Evolutionary conservation across 2,797 vertebrate genomes (phyloP).

Genomic region (Macrochelys suwanniensis): DNA sequence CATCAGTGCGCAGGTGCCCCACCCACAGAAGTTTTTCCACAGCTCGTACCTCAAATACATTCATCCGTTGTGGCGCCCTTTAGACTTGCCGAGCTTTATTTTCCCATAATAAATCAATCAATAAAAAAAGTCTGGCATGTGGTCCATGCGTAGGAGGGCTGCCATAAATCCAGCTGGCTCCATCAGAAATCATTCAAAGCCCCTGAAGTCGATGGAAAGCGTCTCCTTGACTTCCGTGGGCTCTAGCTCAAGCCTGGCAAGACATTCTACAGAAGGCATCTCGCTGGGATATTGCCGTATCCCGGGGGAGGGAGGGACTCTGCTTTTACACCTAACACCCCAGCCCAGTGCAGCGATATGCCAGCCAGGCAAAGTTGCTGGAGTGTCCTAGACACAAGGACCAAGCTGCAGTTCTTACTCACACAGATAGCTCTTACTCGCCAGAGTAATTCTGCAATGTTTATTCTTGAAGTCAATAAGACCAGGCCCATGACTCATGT

Average conservation of each 20-base stretch:
- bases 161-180: not conserved
- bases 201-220: not conserved
- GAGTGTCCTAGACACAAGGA: not conserved
- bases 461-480: not conserved
- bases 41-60: not conserved
- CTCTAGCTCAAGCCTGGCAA: not conserved
- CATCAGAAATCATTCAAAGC: not conserved
- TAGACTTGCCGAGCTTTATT: not conserved
- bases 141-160: slow-evolving; percentile 5
- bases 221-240: not conserved
- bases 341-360: not conserved
- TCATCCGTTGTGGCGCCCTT: not conserved
- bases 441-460: not conserved
- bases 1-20: too few species aligned
- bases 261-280: not conserved
- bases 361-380: not conserved
- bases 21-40: too few species aligned
- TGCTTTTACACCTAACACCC: not conserved
- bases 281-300: not conserved
- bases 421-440: not conserved
- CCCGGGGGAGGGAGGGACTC: not conserved
- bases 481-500: too few species aligned
- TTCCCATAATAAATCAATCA: slow-evolving; percentile 1
- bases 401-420: not conserved
- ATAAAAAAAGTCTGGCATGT: not conserved